These are phyloP conservation scores for Platycnemis pennipes DNA, from an alignment of 2,888 invertebrate species.

Conservation along the genomic window DNA sequence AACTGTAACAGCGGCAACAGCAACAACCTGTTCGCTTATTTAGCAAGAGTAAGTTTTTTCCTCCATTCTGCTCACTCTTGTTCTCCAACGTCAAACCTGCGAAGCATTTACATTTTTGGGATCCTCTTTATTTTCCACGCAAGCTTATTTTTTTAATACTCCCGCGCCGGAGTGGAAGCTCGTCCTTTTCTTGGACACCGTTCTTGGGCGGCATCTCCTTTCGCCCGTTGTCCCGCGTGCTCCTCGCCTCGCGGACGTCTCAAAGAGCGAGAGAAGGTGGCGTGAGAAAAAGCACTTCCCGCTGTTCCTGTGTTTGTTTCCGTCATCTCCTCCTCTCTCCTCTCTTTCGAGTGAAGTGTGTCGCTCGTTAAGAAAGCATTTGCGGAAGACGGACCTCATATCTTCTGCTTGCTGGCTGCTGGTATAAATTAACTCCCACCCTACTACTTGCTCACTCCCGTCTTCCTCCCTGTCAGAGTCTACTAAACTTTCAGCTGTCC, in stretches of 20 bases:
- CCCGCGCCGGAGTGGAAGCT: background rate
- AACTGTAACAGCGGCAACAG: background rate
- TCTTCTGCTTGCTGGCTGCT: background rate
- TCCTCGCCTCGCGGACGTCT: background rate
- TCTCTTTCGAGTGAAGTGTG: background rate
- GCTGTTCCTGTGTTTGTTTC: background rate
- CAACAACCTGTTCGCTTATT: conserved; percentile 26
- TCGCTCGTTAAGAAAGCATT: conserved; percentile 8
- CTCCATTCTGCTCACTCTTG: background rate
- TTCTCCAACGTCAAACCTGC: background rate
- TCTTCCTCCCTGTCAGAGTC: too few relatives aligned
- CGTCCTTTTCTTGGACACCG: background rate
- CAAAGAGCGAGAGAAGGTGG: background rate
- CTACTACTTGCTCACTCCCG: background rate
- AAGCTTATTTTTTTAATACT: background rate
- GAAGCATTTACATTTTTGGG: background rate
- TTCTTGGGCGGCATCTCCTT: background rate
- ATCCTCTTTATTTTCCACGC: background rate
- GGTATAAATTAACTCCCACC: conserved; percentile 21
- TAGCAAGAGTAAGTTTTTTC: background rate
- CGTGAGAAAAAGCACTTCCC: too few relatives aligned
- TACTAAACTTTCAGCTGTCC: background rate
- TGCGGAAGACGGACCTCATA: background rate
- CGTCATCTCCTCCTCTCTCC: background rate
- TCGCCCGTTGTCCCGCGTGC: background rate